phyloP scores from a whole-genome alignment of 1,140 invertebrate species.

The Aphis craccivora region DNA sequence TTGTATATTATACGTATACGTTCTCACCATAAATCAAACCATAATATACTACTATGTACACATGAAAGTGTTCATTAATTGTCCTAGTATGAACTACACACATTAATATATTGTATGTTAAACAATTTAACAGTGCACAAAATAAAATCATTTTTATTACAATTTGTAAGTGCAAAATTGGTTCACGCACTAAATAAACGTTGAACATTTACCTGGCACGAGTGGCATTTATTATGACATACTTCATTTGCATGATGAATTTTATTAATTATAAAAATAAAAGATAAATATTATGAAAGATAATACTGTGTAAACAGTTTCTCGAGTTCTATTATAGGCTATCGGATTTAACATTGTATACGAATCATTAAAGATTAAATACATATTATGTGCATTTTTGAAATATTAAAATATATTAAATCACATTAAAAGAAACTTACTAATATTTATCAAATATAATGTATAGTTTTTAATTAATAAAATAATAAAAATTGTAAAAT shows the following conservation, averaged over 20 bases:
- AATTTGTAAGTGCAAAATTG: not conserved
- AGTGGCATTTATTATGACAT: not conserved
- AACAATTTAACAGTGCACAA: not conserved
- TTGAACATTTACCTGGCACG: not conserved
- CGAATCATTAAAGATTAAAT: not conserved
- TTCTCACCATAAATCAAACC: not conserved
- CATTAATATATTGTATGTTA: not conserved
- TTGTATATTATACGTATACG: not conserved
- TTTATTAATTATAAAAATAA: not conserved
- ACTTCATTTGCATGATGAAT: not conserved
- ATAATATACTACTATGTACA: not conserved
- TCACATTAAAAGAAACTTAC: not conserved
- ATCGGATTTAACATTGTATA: not conserved
- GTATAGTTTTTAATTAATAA: not conserved
- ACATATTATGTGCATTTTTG: not conserved
- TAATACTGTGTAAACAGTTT: not conserved
- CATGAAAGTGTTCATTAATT: not conserved
- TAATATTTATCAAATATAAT: not conserved
- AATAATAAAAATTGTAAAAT: not conserved
- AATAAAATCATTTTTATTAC: not conserved
- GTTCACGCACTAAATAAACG: not conserved
- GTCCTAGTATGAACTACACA: not conserved
- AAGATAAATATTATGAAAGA: not conserved
- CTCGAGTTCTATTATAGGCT: not conserved
- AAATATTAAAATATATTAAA: not conserved